Evolutionary conservation across 2,797 vertebrate genomes (phyloP), one percentile per base, ranked within the genome.

Genomic region (Acanthurus leucopareius): DNA sequence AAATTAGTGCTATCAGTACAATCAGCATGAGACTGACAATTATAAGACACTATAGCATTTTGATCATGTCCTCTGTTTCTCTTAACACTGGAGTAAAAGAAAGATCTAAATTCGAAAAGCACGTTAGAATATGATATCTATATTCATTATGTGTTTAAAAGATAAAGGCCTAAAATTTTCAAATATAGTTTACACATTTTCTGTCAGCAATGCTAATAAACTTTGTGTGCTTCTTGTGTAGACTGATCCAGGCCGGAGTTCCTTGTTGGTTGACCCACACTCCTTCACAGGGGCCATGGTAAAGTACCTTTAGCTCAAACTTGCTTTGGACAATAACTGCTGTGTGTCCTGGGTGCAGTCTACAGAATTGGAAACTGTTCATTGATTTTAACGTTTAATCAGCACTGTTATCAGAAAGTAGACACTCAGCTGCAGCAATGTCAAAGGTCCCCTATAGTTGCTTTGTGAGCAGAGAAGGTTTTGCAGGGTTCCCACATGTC

Each of bases 201-300:
- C 35, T 73, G 3, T n/a, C 17, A 16, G 10, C 25, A 45, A 20
- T 6, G 28, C 2, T 35, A 1, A 22, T 54, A 20, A 54, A 7
- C 5, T 38, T 5, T 75, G 5, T 83, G 11, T 59, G 60, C 5
- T 77, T 82, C 19, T 59, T 78, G 7, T 20, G 35, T 87, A 95
- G 93, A 89, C 67, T 78, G 79, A 53, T 87, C 79, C 71, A 82
- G 84, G 80, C 80, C 84, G 11, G 78, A 84, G 82, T 89, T 93
- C 83, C 82, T 85, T 54, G 81, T 85, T 74, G 85, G 88, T 81
- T 84, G 90, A 92, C 82, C 91, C 87, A 58, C 85, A 88, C 94
- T 94, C 93, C 93, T 93, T 94, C 91, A 75, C 84, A 79, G 87
- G 88, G 92, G 91, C 93, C 85, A 96, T 96, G 95, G 95, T 96